These are phyloP conservation scores for Sebastiscus albofasciatus DNA, from an alignment of 2,797 vertebrate species.

Conservation along the genomic window DNA sequence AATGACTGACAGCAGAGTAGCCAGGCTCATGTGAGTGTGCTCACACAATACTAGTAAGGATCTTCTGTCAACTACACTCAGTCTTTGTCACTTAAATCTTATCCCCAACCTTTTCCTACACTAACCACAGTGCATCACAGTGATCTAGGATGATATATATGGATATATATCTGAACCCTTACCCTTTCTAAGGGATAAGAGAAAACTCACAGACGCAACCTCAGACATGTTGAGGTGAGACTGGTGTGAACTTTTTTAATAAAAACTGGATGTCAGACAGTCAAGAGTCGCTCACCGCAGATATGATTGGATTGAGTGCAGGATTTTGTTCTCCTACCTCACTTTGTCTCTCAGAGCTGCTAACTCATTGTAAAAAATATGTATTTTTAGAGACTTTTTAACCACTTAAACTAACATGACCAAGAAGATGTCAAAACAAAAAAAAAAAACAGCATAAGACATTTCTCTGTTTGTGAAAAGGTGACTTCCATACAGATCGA, in stretches of 20 bases:
- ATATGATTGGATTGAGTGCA: neutral
- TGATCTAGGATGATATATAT: neutral
- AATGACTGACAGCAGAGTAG: neutral
- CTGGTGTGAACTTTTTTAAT: constrained; percentile 8
- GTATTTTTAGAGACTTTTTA: neutral
- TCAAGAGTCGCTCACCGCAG: neutral
- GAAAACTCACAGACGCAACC: neutral
- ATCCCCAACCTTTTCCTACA: neutral
- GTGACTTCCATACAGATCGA: neutral
- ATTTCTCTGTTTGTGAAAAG: neutral
- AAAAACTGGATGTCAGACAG: constrained; percentile 3
- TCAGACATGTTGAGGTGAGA: neutral
- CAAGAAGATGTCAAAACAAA: neutral
- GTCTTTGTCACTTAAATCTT: neutral
- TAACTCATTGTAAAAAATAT: neutral
- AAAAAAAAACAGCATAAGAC: neutral
- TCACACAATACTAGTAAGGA: neutral
- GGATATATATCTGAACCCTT: neutral
- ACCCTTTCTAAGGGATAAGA: neutral
- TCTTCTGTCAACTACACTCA: neutral
- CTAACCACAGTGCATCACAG: neutral
- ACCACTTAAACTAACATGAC: neutral
- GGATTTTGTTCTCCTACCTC: neutral
- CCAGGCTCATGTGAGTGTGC: neutral
- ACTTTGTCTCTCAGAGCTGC: neutral